Evolutionary conservation across 1,140 invertebrate species (phyloP), one percentile per base, ranked within the genome.

Genomic region (Subanguina moxae): DNA sequence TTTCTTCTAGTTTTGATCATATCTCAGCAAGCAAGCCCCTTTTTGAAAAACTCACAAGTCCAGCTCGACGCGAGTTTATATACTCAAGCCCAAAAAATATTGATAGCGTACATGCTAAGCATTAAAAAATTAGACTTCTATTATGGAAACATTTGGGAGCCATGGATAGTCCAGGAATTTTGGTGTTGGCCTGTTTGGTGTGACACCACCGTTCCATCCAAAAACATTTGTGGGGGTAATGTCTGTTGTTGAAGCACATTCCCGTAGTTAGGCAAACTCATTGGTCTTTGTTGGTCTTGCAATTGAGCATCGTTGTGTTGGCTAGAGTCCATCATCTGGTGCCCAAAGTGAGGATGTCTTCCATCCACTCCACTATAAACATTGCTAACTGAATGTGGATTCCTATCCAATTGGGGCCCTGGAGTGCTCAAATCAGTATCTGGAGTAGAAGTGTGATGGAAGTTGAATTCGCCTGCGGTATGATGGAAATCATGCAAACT

Each of bases 211-310:
- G 32, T 38, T 38, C 57, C 57, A 38, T 62, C 28, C 30, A 45
- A 28, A 38, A 38, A 25, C 48, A 52, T 52, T 25, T 52, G 48
- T 5, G n/a, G 48, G 23, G n/a, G 48, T 15, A 25, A 8, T 7
- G n/a, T 19, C 48, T 52, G 48, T 17, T 48, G 17, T 45, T 46
- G 61, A 45, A 64, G 52, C 28, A 59, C 32, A 23, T 66, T 28
- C n/a, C 62, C 63, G 46, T 67, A 62, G 38, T 68, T 68, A 25
- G 68, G 68, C 13, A 70, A 42, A 66, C 68, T 70, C 68, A 70
- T 67, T 57, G 68, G 68, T 8, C 68, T 32, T 23, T 69, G 67
- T 15, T 43, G 59, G 56, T 68, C n/a, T 25, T 64, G 28, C 66
- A 57, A 32, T 45, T 70, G 68, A 23, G 30, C 45, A 19, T 68